Evolutionary conservation across 2,888 invertebrate genomes (phyloP).

Genomic region (Lymantria monacha): DNA sequence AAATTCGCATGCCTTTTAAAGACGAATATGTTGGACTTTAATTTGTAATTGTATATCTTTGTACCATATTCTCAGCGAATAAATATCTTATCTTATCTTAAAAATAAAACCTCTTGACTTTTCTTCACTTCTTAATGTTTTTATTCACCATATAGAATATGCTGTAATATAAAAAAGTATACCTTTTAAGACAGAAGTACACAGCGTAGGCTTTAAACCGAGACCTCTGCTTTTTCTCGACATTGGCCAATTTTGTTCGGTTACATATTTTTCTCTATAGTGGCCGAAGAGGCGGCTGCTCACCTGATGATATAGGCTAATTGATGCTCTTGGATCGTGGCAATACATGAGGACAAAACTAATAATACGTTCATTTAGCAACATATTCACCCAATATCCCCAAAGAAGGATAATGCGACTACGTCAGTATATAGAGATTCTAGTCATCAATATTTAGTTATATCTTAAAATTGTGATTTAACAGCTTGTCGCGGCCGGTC

Average conservation of each 20-base stretch:
- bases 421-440: background rate
- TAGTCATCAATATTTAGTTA: background rate
- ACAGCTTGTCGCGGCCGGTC: constrained; percentile 86
- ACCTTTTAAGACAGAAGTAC: background rate
- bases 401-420: too few relatives aligned
- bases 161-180: background rate
- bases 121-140: too few relatives aligned
- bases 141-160: background rate
- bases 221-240: background rate
- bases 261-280: background rate
- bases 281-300: background rate
- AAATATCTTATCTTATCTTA: too few relatives aligned
- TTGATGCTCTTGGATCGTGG: background rate
- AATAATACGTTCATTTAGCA: background rate
- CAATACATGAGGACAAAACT: background rate
- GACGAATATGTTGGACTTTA: too few relatives aligned
- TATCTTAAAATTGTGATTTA: background rate
- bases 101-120: too few relatives aligned
- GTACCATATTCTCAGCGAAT: too few relatives aligned
- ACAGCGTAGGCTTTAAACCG: background rate
- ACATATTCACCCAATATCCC: too few relatives aligned
- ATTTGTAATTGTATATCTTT: too few relatives aligned
- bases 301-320: background rate
- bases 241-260: background rate
- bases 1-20: background rate